Base-by-base conservation (phyloP, 2,113 vertebrate species). In the Eudorcas thomsonii region DNA sequence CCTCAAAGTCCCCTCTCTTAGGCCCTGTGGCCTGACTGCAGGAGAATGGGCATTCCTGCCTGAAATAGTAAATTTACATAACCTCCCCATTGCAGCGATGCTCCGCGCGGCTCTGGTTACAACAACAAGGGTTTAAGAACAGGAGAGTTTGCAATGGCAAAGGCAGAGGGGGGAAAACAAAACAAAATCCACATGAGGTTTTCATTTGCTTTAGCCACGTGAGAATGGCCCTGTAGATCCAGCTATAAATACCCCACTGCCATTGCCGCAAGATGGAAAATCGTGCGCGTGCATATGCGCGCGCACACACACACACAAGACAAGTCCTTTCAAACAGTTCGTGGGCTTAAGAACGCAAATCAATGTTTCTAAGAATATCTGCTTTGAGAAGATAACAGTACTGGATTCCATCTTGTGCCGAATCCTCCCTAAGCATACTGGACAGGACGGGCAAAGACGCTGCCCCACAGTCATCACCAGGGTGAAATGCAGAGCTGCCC, bases 171-270 rank as follows among this genome's bases (percentile, higher is more conserved):
- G 77, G 57, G 48, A 81, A 97, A 97, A 96, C 97, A 94, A 97
- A 97, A 97, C 97, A 98, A 83, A 91, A 81, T 86, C 96, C 96
- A 97, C 97, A 97, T 91, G 97, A 97, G 98, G 98, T 96, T 98
- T 96, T 98, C 64, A 97, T 98, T 98, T 98, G 87, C 97, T 81
- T 57, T 62, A 97, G 89, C 97, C 96, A 98, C 54, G 87, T 98
- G 97, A 98, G 97, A 97, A 96, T 9, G 71, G 96, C 89, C 83
- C 92, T 91, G 91, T 91, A 96, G 96, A 98, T 88, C 91, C 43
- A 90, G 93, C 96, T 98, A 97, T 97, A 98, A 98, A 98, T 98
- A 97, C 95, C 94, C 96, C 78, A 88, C 97, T 88, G 97, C 94
- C 96, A 92, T 52, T 90, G 94, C 95, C 93, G 80, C 88, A 97